A percentile compares a stretch with the other conserved stretches of the same genome.
phyloP scores from a whole-genome alignment of 2,888 invertebrate species.

The Microplitis deprimator region DNA sequence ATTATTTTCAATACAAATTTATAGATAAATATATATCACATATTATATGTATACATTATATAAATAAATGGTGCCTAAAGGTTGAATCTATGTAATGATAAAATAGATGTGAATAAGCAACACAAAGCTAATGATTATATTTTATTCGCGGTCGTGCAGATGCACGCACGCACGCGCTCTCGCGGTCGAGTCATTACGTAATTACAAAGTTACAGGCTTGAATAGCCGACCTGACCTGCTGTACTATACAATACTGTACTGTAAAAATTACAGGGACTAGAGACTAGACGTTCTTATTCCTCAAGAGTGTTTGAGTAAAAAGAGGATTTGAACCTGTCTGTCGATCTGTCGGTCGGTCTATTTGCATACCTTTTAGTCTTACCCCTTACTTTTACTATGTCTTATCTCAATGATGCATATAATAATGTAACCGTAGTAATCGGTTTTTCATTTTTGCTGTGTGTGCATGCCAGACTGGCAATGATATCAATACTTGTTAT shows the following conservation, averaged over 20 bases:
- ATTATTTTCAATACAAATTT: too few relatives aligned
- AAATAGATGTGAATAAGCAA: not conserved
- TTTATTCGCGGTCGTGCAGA: constrained; percentile 15
- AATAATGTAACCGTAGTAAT: too few relatives aligned
- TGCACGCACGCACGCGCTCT: constrained; percentile 30
- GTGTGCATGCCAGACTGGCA: too few relatives aligned
- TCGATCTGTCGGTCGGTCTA: constrained; percentile 3
- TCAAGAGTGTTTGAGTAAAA: not conserved
- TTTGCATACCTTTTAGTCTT: not conserved
- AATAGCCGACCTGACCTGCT: constrained; percentile 56
- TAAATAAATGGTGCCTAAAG: constrained; percentile 7
- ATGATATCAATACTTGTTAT: too few relatives aligned
- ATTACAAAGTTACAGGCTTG: constrained; percentile 68
- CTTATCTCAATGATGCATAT: constrained; percentile 1
- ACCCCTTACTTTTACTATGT: constrained; percentile 6
- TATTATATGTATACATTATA: not conserved
- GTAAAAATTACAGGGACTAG: constrained; percentile 66
- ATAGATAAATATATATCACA: too few relatives aligned
- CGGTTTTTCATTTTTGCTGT: too few relatives aligned
- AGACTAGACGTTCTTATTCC: constrained; percentile 48
- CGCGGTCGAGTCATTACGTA: constrained; percentile 64
- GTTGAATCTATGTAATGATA: constrained; percentile 10
- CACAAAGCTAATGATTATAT: not conserved
- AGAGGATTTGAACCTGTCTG: not conserved
- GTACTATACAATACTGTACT: constrained; percentile 39